Evolutionary conservation across 2,888 invertebrate genomes (phyloP).

Genomic region (Orgyia antiqua): DNA sequence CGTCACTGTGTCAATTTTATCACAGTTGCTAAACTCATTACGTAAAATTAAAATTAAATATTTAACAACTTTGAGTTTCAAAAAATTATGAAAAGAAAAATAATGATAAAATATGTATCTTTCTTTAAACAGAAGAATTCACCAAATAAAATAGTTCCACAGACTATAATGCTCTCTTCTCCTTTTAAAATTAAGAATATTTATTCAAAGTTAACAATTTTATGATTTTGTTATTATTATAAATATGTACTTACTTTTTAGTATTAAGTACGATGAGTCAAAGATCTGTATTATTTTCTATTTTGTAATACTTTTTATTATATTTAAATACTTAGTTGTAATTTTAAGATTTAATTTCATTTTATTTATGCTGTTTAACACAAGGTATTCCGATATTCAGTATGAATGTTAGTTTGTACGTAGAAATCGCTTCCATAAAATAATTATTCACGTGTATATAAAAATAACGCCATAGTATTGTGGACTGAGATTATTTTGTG

Average conservation of each 20-base stretch:
- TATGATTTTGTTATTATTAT: conserved; percentile 55
- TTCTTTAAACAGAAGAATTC: no score
- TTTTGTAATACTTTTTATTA: conserved; percentile 74
- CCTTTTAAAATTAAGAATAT: conserved; percentile 60
- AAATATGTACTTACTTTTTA: conserved; percentile 69
- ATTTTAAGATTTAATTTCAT: conserved; percentile 46
- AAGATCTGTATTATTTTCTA: conserved; percentile 78
- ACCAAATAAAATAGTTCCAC: conserved; percentile 29
- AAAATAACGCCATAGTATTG: conserved; percentile 60
- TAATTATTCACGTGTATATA: conserved; percentile 48
- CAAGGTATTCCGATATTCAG: conserved; percentile 72
- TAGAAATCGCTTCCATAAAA: conserved; percentile 59
- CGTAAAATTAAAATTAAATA: no score
- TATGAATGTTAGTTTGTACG: conserved; percentile 58
- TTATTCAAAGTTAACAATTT: conserved; percentile 67
- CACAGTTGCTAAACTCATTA: no score
- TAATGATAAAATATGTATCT: no score
- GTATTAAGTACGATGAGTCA: conserved; percentile 72
- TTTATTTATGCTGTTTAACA: conserved; percentile 70
- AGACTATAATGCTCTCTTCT: conserved; percentile 62
- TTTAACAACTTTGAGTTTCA: no score
- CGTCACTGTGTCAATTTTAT: no score
- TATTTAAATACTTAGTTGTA: conserved; percentile 59
- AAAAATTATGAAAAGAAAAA: no score
- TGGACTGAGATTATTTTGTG: conserved; percentile 71